Base-by-base conservation (phyloP, 2,797 vertebrate genomes). In the Brachyalestes nurse region DNA sequence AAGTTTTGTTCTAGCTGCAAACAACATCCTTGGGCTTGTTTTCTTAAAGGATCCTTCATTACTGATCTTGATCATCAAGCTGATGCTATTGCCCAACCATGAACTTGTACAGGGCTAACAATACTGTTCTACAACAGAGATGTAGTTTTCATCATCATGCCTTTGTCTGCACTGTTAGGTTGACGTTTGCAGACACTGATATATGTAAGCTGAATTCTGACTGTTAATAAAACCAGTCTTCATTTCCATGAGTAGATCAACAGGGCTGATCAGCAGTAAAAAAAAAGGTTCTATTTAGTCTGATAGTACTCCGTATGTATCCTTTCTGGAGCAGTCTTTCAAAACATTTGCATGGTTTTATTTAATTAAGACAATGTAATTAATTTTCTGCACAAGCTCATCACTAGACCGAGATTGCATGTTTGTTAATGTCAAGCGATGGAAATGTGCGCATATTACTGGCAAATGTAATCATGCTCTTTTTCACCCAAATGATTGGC, bases 291-390 rank as follows among this genome's bases (percentile, higher is more conserved):
- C 42, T 42, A 40, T n/a, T 80, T 16, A 70, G n/a, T 40, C 40
- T 58, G 51, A n/a, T 61, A n/a, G 23, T 16, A 12, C 21, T 47
- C 17, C 60, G 58, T 16, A 58, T 69, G 28, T 28, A 38, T 5
- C n/a, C 34, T 70, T 40, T 76, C 21, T 45, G 45, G 60, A 71
- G 21, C n/a, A 45, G 21, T n/a, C 58, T 71, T 77, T 81, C 75
- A 57, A 47, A 62, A 21, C 67, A 65, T 76, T 76, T 77, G 28
- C 70, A 71, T 57, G 57, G 47, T 47, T 64, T 81, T 74, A 42
- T 74, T 42, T 71, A 81, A 81, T 77, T 65, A 17, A 53, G 57
- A 82, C 84, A 80, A 82, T 80, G 70, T 61, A 61, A 74, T 77
- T 58, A 14, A 64, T 70, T 80, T 76, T 58, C n/a, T 23, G 49